phyloP scores from a whole-genome alignment of 2,888 invertebrate genomes.

The Synanthedon myopaeformis region DNA sequence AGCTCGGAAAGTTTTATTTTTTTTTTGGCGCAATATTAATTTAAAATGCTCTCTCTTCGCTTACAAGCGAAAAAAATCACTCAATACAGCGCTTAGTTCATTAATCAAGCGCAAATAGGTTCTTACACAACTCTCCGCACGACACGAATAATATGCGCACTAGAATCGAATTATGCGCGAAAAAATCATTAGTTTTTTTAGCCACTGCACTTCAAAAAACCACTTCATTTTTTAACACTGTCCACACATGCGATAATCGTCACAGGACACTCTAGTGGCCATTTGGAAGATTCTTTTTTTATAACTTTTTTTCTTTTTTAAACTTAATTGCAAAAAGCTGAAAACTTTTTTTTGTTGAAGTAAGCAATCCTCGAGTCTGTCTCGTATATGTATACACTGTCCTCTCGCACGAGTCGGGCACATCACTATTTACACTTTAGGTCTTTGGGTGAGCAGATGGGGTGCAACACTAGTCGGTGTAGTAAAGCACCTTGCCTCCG shows the following conservation, averaged over 20 bases:
- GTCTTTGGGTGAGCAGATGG: not conserved
- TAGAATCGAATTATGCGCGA: not conserved
- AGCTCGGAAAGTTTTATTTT: too few relatives aligned
- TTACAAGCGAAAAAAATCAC: constrained; percentile 23
- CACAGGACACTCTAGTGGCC: not conserved
- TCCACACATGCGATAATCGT: not conserved
- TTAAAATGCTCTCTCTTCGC: constrained; percentile 12
- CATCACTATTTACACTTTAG: not conserved
- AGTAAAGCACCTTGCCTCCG: constrained; percentile 57
- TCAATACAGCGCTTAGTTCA: constrained; percentile 6
- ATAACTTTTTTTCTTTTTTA: not conserved
- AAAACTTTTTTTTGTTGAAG: not conserved
- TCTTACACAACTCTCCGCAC: not conserved
- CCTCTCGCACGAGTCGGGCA: not conserved
- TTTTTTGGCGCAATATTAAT: too few relatives aligned
- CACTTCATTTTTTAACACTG: not conserved
- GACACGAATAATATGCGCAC: not conserved
- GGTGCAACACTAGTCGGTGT: constrained; percentile 32
- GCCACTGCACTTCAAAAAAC: not conserved
- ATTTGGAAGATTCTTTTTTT: not conserved
- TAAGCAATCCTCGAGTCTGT: not conserved
- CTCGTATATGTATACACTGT: not conserved
- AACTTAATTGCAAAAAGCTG: not conserved
- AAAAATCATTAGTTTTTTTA: not conserved
- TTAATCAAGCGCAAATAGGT: not conserved